Percentiles rank a stretch among this genome's conserved stretches.
These are phyloP conservation scores for Drosophila rubida DNA, from an alignment of 2,888 invertebrate genomes.

Conservation along the genomic window DNA sequence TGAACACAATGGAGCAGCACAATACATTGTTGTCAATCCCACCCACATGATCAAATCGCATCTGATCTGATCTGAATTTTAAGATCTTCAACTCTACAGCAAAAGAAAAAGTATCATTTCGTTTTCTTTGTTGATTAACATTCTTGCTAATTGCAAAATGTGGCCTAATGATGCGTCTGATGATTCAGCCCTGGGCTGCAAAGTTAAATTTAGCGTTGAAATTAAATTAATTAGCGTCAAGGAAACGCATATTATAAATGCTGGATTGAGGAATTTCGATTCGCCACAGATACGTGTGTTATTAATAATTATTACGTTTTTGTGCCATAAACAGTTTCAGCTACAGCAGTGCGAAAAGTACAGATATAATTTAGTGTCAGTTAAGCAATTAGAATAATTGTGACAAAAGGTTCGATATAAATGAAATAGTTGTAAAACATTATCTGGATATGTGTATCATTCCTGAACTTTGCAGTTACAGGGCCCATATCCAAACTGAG, in stretches of 20 bases:
- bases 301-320: slow-evolving; percentile 1
- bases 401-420: background rate
- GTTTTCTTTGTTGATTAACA: slow-evolving; percentile 5
- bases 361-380: background rate
- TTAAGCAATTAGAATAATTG: background rate
- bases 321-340: background rate
- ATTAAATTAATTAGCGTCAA: slow-evolving; percentile 27
- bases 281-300: background rate
- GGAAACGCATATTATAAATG: slow-evolving; percentile 19
- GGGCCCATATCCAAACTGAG: too few relatives aligned
- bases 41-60: slow-evolving; percentile 31
- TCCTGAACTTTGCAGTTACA: background rate
- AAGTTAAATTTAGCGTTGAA: slow-evolving; percentile 15
- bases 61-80: slow-evolving; percentile 3
- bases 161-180: slow-evolving; percentile 29
- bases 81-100: background rate
- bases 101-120: background rate
- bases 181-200: slow-evolving; percentile 7
- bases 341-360: background rate
- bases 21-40: slow-evolving; percentile 12
- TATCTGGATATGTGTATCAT: background rate
- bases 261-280: slow-evolving; percentile 10
- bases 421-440: background rate
- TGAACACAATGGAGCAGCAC: background rate
- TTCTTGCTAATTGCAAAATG: slow-evolving; percentile 39